These are phyloP conservation scores for Eristalinus sepulchralis DNA, from an alignment of 2,888 invertebrate species.

Conservation along the genomic window DNA sequence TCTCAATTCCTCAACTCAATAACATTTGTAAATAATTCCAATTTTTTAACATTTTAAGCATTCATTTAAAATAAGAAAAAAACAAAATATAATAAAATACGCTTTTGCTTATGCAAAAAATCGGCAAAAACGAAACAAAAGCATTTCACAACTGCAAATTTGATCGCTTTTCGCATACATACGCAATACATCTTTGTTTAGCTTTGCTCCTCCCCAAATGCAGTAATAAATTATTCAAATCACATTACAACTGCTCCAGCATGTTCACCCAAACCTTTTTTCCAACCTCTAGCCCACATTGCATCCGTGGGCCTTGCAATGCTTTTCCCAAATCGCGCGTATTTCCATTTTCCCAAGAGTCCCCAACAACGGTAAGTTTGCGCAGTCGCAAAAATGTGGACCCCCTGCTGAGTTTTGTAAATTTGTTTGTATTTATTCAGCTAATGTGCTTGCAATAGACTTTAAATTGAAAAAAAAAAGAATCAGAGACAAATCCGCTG, in stretches of 20 bases:
- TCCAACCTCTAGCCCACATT: not conserved
- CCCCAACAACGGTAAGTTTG: conserved; percentile 53
- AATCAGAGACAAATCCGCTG: conserved; percentile 5
- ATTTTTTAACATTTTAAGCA: not conserved
- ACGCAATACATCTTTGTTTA: conserved; percentile 15
- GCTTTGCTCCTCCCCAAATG: conserved; percentile 6
- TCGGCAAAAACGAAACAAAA: conserved; percentile 7
- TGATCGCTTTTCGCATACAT: conserved; percentile 62
- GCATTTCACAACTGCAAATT: conserved; percentile 31
- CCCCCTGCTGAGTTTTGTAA: not conserved
- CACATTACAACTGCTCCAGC: not conserved
- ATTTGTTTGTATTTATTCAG: conserved; percentile 22
- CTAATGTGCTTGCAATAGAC: conserved; percentile 58
- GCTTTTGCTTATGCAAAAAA: conserved; percentile 24
- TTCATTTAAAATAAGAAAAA: not conserved
- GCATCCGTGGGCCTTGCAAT: not conserved
- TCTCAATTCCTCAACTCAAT: not conserved
- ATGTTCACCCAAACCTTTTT: conserved; percentile 3
- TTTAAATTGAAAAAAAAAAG: conserved; percentile 10
- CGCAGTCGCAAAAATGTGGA: conserved; percentile 10
- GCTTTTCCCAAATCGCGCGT: not conserved
- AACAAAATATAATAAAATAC: conserved; percentile 20
- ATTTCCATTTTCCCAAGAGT: not conserved
- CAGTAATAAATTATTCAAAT: not conserved
- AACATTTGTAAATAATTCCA: conserved; percentile 24